Conservation (phyloP, 2,888 invertebrate species). For the Dimorphilus gyrociliatus region DNA sequence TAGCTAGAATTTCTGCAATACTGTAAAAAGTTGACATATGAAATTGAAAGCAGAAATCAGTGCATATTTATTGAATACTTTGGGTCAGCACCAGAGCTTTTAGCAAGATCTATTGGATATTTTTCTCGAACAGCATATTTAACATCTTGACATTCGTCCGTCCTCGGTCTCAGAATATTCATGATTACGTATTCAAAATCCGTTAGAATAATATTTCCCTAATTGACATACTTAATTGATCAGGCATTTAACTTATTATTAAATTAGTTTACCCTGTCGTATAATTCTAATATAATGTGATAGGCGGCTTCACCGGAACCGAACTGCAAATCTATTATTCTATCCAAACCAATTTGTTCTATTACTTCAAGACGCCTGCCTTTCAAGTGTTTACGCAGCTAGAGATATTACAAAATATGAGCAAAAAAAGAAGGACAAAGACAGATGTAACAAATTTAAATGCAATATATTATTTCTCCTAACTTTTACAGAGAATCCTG, state of each 20-base stretch:
- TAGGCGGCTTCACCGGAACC: constrained; percentile 78
- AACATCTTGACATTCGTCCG: constrained; percentile 61
- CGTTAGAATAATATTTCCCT: constrained; percentile 85
- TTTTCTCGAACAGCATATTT: constrained; percentile 81
- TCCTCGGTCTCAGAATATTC: constrained; percentile 73
- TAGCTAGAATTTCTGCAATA: constrained; percentile 43
- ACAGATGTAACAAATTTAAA: neutral
- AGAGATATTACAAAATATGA: constrained; percentile 18
- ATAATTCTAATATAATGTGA: constrained; percentile 83
- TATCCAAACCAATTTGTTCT: constrained; percentile 71
- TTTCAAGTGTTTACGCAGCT: constrained; percentile 86
- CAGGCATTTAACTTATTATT: neutral
- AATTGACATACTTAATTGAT: too few relatives aligned
- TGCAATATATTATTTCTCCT: constrained; percentile 1
- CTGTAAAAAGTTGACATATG: constrained; percentile 16
- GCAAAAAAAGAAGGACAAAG: constrained; percentile 1
- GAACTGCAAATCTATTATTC: constrained; percentile 86
- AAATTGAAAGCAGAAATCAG: constrained; percentile 3
- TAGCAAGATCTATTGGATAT: constrained; percentile 44
- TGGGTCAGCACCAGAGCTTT: constrained; percentile 16
- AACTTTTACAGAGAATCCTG: constrained; percentile 94
- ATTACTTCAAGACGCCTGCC: constrained; percentile 79
- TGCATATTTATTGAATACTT: neutral
- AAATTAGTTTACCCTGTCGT: constrained; percentile 48
- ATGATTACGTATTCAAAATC: constrained; percentile 76